Percentiles rank a stretch among this genome's conserved stretches.
phyloP scores from a whole-genome alignment of 2,888 invertebrate species.

The Trissolcus brochymenae region DNA sequence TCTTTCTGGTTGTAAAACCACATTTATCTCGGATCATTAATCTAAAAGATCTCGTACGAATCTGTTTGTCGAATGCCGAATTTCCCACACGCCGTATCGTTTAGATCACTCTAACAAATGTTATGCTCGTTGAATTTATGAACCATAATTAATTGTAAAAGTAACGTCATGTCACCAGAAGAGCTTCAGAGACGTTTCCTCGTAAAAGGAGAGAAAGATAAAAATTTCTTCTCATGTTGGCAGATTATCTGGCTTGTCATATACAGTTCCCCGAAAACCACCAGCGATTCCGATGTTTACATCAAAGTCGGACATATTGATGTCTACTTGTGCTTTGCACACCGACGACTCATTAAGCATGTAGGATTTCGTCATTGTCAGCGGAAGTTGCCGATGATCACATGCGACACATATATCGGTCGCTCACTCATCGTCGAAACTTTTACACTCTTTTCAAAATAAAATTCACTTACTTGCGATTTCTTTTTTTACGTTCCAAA shows the following conservation, averaged over 20 bases:
- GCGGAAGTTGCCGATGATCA: constrained; percentile 17
- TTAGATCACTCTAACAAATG: constrained; percentile 15
- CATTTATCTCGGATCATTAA: constrained; percentile 25
- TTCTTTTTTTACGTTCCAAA: background rate
- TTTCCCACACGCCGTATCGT: constrained; percentile 31
- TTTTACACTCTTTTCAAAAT: too few species aligned
- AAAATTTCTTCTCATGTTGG: background rate
- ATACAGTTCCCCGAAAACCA: constrained; percentile 13
- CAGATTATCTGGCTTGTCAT: constrained; percentile 14
- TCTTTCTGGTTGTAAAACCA: constrained; percentile 1
- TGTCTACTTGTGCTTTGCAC: constrained; percentile 8
- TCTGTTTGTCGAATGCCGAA: constrained; percentile 5
- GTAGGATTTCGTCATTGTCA: constrained; percentile 44
- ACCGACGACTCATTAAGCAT: constrained; percentile 17
- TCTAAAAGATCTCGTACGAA: constrained; percentile 13
- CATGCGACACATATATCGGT: background rate
- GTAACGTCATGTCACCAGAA: background rate
- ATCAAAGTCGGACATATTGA: constrained; percentile 18
- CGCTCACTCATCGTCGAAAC: too few species aligned
- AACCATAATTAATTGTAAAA: constrained; percentile 19
- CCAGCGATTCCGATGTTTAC: constrained; percentile 24
- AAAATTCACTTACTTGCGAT: background rate
- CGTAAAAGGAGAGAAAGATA: constrained; percentile 1
- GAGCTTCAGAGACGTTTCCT: constrained; percentile 8
- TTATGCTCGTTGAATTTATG: constrained; percentile 22